Conservation (phyloP, 2,797 vertebrate genomes). For the Coranthus polyacanthus region DNA sequence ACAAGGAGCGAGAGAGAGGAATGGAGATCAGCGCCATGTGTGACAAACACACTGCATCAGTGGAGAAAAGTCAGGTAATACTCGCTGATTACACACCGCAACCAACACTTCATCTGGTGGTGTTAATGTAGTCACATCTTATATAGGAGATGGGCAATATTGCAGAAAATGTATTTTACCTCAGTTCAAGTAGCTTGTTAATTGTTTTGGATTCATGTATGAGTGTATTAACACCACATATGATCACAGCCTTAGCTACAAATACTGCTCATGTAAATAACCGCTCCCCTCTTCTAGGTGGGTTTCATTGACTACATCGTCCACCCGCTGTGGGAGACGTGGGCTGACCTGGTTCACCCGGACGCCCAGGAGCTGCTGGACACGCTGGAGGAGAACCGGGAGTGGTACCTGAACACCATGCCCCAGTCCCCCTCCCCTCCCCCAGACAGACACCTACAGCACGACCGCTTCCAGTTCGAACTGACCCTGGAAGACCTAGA, state of each 20-base stretch:
- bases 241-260: too few species aligned
- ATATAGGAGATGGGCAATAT: too few species aligned
- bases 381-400: constrained; percentile 94
- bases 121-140: too few species aligned
- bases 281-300: constrained; percentile 80
- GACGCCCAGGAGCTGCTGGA: constrained; percentile 96
- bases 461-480: constrained; percentile 94
- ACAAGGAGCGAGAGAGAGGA: constrained; percentile 94
- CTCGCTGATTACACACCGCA: not conserved
- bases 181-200: too few species aligned
- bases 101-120: too few species aligned
- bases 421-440: constrained; percentile 95
- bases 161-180: too few species aligned
- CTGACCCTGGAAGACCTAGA: constrained; percentile 92
- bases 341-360: constrained; percentile 95
- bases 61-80: constrained; percentile 97
- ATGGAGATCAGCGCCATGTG: constrained; percentile 99
- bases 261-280: too few species aligned
- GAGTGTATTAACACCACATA: too few species aligned
- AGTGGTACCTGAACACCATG: constrained; percentile 96
- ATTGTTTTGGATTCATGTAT: too few species aligned
- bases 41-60: constrained; percentile 97
- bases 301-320: constrained; percentile 97
- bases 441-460: constrained; percentile 88
- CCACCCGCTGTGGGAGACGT: constrained; percentile 95